phyloP scores from a whole-genome alignment of 2,113 vertebrate species.

The Hippocampus mohnikei region DNA sequence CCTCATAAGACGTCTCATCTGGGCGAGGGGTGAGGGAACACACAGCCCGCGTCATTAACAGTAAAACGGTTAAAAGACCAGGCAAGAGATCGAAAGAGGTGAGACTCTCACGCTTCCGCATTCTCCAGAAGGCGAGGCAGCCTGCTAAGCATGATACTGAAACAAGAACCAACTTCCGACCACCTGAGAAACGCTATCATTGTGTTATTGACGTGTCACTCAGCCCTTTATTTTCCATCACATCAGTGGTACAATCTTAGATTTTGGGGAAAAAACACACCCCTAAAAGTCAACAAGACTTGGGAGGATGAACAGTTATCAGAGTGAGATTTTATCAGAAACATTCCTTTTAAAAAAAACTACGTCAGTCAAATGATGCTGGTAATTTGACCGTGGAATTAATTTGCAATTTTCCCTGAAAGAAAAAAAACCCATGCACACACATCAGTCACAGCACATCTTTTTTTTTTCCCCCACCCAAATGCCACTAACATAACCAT shows the following conservation, averaged over 20 bases:
- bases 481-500: not conserved
- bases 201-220: slow-evolving; percentile 20
- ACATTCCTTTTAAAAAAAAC: not conserved
- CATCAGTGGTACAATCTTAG: not conserved
- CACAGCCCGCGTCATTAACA: slow-evolving; percentile 56
- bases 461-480: not conserved
- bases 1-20: slow-evolving; percentile 75
- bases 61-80: slow-evolving; percentile 22
- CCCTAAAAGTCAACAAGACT: too few relatives aligned
- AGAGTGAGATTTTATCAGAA: not conserved
- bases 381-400: too few relatives aligned
- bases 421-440: too few relatives aligned
- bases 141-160: not conserved
- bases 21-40: slow-evolving; percentile 52
- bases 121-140: slow-evolving; percentile 1
- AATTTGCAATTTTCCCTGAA: too few relatives aligned
- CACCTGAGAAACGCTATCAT: not conserved
- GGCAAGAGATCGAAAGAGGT: slow-evolving; percentile 22
- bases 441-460: not conserved
- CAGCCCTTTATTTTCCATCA: slow-evolving; percentile 26
- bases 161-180: not conserved
- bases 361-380: too few relatives aligned
- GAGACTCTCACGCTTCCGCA: not conserved
- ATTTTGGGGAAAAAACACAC: not conserved
- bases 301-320: too few relatives aligned